Evolutionary conservation across 37 sponge, comb jelly and placozoan genomes (phyloP), one percentile per base, ranked within the genome.

Genomic region (Agelas oroides): DNA sequence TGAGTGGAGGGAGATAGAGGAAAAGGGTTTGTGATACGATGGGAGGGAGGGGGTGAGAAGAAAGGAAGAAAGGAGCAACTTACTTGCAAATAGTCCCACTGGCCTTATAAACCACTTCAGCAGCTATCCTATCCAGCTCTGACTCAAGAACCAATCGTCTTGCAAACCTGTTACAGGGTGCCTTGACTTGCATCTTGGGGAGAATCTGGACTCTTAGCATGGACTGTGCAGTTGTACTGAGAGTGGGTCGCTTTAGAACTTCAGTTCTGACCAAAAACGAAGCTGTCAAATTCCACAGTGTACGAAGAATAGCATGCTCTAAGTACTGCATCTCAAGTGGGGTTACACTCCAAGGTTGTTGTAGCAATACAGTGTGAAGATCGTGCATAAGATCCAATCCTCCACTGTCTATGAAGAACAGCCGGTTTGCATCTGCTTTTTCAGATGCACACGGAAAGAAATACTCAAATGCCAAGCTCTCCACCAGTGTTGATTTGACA

Each of bases 11-110:
- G 24, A 8, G 46, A 46, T 12, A 8, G 46, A 46, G 8, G 46
- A 8, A 46, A 46, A 8, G 46, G 8, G 8, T 46, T 3, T 12
- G 8, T 8, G 46, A 46, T 12, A 8, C 6, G 46, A 46, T 12
- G 46, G 46, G 8, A 46, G 46, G 46, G 46, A 46, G 46, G 46
- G 46, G 8, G 46, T 3, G 46, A 46, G 46, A 8, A 8, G 8
- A 46, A 8, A 46, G 46, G 46, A 46, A 8, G 46, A 46, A 8
- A 8, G 8, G 46, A 8, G 46, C 8, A 46, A 69, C 79, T 78
- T 65, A 78, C 79, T 78, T 64, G 79, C 65, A 41, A 23, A 78
- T 28, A 62, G 53, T 39, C 19, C 79, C 79, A 32, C 28, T n/a
- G 14, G 79, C 79, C 34, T 78, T 64, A 66, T 62, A 78, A 2